These are phyloP conservation scores for Cheilosia urbana DNA, from an alignment of 2,888 invertebrate species.

Conservation along the genomic window DNA sequence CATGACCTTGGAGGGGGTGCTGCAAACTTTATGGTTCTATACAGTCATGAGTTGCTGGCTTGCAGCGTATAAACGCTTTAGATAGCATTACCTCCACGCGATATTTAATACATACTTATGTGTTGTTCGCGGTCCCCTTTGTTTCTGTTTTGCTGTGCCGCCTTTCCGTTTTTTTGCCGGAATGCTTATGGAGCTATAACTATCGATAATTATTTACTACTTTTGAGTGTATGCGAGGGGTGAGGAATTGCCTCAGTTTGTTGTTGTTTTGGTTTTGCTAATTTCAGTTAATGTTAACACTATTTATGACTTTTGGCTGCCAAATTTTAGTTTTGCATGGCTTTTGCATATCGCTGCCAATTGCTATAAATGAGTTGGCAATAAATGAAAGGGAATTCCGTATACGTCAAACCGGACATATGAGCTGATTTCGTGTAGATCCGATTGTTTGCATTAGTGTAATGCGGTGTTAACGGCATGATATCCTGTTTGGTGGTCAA, in stretches of 20 bases:
- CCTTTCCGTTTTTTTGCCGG: conserved; percentile 18
- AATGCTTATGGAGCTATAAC: conserved; percentile 7
- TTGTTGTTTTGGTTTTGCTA: background rate
- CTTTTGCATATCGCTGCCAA: conserved; percentile 14
- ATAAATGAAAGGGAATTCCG: conserved; percentile 22
- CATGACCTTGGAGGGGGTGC: conserved; percentile 60
- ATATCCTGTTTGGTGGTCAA: conserved; percentile 9
- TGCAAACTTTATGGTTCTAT: conserved; percentile 52
- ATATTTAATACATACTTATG: conserved; percentile 62
- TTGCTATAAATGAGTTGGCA: conserved; percentile 11
- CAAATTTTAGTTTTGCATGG: conserved; percentile 17
- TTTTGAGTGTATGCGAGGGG: conserved; percentile 49
- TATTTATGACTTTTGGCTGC: background rate
- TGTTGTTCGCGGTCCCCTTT: conserved; percentile 38
- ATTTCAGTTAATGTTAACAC: background rate
- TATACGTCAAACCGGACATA: background rate
- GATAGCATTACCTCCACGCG: conserved; percentile 63
- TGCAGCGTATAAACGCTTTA: conserved; percentile 26
- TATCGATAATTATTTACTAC: conserved; percentile 26
- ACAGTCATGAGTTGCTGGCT: conserved; percentile 11
- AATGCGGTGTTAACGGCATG: background rate
- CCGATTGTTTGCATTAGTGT: conserved; percentile 1
- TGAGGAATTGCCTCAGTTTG: conserved; percentile 39
- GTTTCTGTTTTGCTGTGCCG: conserved; percentile 15
- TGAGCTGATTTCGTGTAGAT: background rate